Conservation (phyloP, 2,113 vertebrate genomes). For the Bagarius yarrelli region DNA sequence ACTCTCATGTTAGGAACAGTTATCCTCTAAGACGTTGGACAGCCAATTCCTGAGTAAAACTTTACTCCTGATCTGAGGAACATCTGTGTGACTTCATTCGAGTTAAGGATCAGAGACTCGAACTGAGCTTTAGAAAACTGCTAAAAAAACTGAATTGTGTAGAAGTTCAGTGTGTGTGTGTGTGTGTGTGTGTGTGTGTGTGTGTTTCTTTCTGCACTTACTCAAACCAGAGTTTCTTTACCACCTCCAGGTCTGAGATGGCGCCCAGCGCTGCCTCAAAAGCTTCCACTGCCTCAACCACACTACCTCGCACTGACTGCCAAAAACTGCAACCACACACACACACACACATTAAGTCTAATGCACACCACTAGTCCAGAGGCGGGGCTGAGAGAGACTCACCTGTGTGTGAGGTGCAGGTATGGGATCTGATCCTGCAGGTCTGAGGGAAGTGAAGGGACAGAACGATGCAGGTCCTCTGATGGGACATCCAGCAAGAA, state of each 20-base stretch:
- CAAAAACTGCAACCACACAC: conserved; percentile 73
- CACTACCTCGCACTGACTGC: conserved; percentile 80
- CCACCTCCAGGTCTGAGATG: conserved; percentile 77
- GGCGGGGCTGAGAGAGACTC: conserved; percentile 50
- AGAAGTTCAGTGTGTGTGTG: background rate
- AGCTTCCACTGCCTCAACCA: conserved; percentile 79
- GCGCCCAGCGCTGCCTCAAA: conserved; percentile 89
- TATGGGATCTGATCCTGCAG: conserved; percentile 81
- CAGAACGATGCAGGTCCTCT: conserved; percentile 73
- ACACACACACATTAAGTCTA: background rate
- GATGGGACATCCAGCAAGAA: conserved; percentile 83
- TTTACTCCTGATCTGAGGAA: no score
- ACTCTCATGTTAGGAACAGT: no score
- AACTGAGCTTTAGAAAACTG: no score
- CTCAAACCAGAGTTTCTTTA: conserved; percentile 93
- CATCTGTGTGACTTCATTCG: no score
- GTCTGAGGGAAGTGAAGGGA: conserved; percentile 73
- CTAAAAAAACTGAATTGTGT: no score
- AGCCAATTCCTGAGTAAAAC: no score
- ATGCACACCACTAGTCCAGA: background rate
- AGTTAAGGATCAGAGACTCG: no score
- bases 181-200: background rate
- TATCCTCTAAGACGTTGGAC: no score
- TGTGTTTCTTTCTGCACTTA: conserved; percentile 71
- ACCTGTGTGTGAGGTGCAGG: conserved; percentile 92